phyloP scores from a whole-genome alignment of 2,113 vertebrate species.

The Periophthalmus modestus region DNA sequence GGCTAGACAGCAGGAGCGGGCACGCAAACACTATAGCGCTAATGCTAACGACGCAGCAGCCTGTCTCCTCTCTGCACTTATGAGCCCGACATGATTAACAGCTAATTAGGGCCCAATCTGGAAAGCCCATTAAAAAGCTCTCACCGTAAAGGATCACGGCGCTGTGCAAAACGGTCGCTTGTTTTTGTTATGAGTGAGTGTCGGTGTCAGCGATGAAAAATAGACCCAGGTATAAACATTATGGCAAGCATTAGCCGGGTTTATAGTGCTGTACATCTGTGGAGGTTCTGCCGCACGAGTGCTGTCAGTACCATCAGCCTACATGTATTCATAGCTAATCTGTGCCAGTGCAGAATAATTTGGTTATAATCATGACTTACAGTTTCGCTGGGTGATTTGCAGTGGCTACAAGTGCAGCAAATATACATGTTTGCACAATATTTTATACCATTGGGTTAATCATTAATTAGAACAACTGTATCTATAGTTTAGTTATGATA shows the following conservation, averaged over 20 bases:
- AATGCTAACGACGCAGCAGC: conserved; percentile 39
- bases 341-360: neutral
- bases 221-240: conserved; percentile 30
- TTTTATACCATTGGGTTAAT: too few relatives aligned
- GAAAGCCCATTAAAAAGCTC: conserved; percentile 73
- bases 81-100: conserved; percentile 82
- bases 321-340: neutral
- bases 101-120: conserved; percentile 83
- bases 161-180: conserved; percentile 62
- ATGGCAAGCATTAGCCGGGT: conserved; percentile 37
- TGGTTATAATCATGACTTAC: neutral
- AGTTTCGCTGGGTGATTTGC: neutral
- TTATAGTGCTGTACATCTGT: conserved; percentile 35
- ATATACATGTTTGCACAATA: too few relatives aligned
- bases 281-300: conserved; percentile 13
- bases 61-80: conserved; percentile 70
- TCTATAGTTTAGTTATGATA: too few relatives aligned
- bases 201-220: conserved; percentile 21
- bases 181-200: conserved; percentile 56
- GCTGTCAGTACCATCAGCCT: neutral
- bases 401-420: too few relatives aligned
- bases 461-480: too few relatives aligned
- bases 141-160: conserved; percentile 69
- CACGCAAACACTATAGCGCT: conserved; percentile 48
- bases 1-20: conserved; percentile 65